Evolutionary conservation across 53 echinoderm and acorn worm species (phyloP).

Genomic region (Pentamera pediparva): DNA sequence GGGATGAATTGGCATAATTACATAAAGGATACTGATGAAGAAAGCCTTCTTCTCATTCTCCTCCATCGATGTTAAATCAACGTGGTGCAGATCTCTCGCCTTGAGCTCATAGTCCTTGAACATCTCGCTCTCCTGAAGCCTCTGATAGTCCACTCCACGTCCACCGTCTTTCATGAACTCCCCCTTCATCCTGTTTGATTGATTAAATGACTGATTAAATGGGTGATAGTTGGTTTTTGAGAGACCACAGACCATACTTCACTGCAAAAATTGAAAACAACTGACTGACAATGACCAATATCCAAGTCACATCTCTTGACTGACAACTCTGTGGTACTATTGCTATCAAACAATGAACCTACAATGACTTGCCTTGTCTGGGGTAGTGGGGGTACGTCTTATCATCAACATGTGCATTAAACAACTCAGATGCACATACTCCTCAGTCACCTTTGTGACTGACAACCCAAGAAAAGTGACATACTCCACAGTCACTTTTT

Average conservation of each 20-base stretch:
- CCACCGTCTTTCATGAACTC: constrained; percentile 59
- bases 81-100: constrained; percentile 38
- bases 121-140: constrained; percentile 34
- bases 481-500: too few species aligned
- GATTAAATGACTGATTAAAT: too few species aligned
- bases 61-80: constrained; percentile 43
- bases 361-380: too few species aligned
- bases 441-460: too few species aligned
- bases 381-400: too few species aligned
- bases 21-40: constrained; percentile 77
- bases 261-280: background rate
- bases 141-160: constrained; percentile 32
- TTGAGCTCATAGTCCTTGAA: constrained; percentile 29
- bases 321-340: too few species aligned
- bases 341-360: too few species aligned
- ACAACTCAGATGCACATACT: background rate
- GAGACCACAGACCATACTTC: too few species aligned
- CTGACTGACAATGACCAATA: background rate
- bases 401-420: too few species aligned
- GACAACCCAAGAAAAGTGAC: background rate
- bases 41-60: constrained; percentile 53
- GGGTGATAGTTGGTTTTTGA: too few species aligned
- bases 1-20: too few species aligned
- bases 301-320: background rate
- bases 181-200: constrained; percentile 67